Evolutionary conservation across 2,113 vertebrate species (phyloP).

Genomic region (Pimephales promelas): DNA sequence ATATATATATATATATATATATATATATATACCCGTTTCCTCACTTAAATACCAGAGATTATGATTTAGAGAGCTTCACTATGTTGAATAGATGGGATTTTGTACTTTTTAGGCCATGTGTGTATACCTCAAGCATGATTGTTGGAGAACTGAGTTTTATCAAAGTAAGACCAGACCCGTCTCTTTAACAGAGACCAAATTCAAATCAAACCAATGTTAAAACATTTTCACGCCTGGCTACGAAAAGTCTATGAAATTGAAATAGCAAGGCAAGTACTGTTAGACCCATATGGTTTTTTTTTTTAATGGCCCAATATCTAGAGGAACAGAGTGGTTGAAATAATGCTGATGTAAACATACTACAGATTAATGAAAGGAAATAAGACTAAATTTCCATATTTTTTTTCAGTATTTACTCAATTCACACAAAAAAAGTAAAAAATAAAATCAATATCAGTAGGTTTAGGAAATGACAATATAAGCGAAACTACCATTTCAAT

Average conservation of each 20-base stretch:
- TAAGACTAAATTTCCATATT: background rate
- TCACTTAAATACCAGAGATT: constrained; percentile 12
- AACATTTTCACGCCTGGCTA: background rate
- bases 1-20: too few relatives aligned
- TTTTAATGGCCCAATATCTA: background rate
- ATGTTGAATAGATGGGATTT: background rate
- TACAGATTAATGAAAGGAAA: background rate
- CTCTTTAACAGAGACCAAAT: constrained; percentile 2
- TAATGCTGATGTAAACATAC: background rate
- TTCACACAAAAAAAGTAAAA: background rate
- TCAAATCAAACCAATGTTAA: constrained; percentile 5
- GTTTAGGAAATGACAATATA: background rate
- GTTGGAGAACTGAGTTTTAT: constrained; percentile 11
- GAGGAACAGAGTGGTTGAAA: background rate
- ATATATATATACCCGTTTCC: constrained; percentile 4
- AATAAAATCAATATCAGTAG: background rate
- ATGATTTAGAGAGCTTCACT: background rate
- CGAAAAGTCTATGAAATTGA: background rate
- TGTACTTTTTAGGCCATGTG: background rate
- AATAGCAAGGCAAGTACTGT: background rate
- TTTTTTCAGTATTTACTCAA: background rate
- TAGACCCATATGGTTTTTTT: background rate
- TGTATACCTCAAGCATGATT: background rate
- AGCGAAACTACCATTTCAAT: background rate
- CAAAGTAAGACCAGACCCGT: background rate